Base-by-base conservation (phyloP, 1,140 invertebrate genomes). In the Drosophila azteca region DNA sequence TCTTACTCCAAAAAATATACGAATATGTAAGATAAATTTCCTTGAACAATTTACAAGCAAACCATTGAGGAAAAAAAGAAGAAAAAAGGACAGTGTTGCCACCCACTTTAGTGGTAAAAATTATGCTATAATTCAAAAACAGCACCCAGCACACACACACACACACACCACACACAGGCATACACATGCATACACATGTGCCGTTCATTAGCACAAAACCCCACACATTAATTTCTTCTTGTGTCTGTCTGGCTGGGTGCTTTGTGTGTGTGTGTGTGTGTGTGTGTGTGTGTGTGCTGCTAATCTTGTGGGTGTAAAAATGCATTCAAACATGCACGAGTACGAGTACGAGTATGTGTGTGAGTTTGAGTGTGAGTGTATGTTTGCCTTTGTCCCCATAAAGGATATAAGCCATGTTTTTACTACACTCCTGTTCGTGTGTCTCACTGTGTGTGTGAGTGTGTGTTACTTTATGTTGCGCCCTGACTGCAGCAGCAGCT, bases 41-140 rank as follows among this genome's bases (percentile, higher is more conserved):
- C 66, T 78, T 49, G 69, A 71, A 65, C 74, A 87, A 71, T 85
- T 81, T 78, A 82, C 62, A 73, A 59, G 74, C 82, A 13, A 58
- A 60, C 58, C 17, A 1, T 20, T 20, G 0, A n/a, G n/a, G 0
- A 20, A 20, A 20, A 20, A 20, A 20, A 67, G 71, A 49, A 75
- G 66, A 72, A 63, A 72, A 63, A 51, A 53, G 6, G n/a, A 20
- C 66, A 65, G 60, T 41, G 57, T 20, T 70, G 39, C 61, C 77
- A 66, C 63, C 66, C 76, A 68, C 60, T 75, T 79, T 83, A 58
- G 82, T 85, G 77, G 82, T 81, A 85, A 75, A 87, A 85, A 85
- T 85, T 87, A 85, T 87, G 82, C 82, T 78, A 85, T 85, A 85
- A 87, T 81, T 85, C 82, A 87, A 85, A 85, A 81, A 87, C 82